Base-by-base conservation (phyloP, 2,888 invertebrate species). In the Drosophila mimica region DNA sequence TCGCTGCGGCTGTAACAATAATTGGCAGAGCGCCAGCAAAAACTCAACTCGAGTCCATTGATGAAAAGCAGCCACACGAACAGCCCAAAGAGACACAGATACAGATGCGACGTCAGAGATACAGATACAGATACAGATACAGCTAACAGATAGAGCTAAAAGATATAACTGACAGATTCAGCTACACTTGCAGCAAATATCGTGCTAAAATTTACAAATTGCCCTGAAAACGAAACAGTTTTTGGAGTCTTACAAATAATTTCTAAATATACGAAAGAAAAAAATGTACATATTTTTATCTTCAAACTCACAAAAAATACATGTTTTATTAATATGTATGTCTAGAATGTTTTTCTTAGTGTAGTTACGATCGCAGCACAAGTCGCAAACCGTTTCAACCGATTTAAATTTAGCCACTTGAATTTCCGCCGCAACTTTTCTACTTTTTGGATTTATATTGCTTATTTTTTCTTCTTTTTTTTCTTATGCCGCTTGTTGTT, bases 391-490 rank as follows among this genome's bases (percentile, higher is more conserved):
- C 59, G 53, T 56, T 63, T 58, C 66, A 56, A 38, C 49, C 53
- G 74, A 79, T 87, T 87, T 87, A 87, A 87, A 84, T 87, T 80
- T 87, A 87, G 87, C 77, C 71, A 81, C 83, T 88, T 79, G 83
- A 88, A 82, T 88, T 82, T 89, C 86, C 86, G 83, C 80, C 73
- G 74, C 75, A 72, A 54, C 43, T 58, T 66, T 53, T 64, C n/a
- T 33, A 17, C 5, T 20, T 34, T n/a, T 72, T 68, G 62, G 31
- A 57, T 71, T 67, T 59, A 46, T 62, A 49, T 71, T 67, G 71
- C 58, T 59, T 58, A 25, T 40, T 56, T 46, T 40, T 56, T 46
- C 38, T 17, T 25, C 31, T 11, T 38, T 62, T 61, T 25, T 20
- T 15, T 46, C 8, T 46, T 46, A 8, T 15, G 8, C 20, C 8